A percentile compares a stretch with the other conserved stretches of the same genome.
These are phyloP conservation scores for Emmelina monodactyla DNA, from an alignment of 2,888 invertebrate genomes.

Conservation along the genomic window DNA sequence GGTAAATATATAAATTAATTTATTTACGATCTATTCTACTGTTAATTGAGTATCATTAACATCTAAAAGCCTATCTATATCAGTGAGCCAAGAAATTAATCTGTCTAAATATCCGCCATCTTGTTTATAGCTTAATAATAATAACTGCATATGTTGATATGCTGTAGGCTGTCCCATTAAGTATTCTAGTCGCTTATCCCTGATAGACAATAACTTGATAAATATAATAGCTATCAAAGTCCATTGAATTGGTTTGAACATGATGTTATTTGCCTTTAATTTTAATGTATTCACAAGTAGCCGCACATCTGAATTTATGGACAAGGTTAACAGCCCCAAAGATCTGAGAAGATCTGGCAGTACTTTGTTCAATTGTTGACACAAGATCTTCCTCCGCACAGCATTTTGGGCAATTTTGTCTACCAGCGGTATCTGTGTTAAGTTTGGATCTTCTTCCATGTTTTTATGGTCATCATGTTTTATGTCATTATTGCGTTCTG, in stretches of 20 bases:
- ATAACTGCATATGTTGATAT: conserved; percentile 46
- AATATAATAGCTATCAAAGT: conserved; percentile 73
- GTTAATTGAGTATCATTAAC: conserved; percentile 46
- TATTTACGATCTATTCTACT: conserved; percentile 20
- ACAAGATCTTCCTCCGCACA: conserved; percentile 72
- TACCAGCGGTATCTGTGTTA: conserved; percentile 68
- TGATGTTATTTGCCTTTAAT: conserved; percentile 73
- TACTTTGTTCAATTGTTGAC: conserved; percentile 71
- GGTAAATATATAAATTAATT: conserved; percentile 17
- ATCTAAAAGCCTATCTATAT: conserved; percentile 50
- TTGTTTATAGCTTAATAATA: conserved; percentile 56
- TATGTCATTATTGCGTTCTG: conserved; percentile 24
- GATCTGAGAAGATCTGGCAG: conserved; percentile 65
- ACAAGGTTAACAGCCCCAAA: conserved; percentile 42
- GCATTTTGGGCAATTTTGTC: conserved; percentile 73
- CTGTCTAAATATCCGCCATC: conserved; percentile 58
- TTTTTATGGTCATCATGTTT: conserved; percentile 20
- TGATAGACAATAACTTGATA: conserved; percentile 66
- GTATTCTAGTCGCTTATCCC: conserved; percentile 33
- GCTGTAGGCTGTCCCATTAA: conserved; percentile 35
- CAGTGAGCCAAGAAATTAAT: conserved; percentile 55
- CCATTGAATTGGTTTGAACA: conserved; percentile 77
- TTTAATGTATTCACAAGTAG: conserved; percentile 70
- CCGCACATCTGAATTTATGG: conserved; percentile 50
- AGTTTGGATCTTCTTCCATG: conserved; percentile 28